A percentile compares a stretch with the other conserved stretches of the same genome.
phyloP scores from a whole-genome alignment of 37 sponge, comb jelly and placozoan species.

The Cladorhizidae sp. region DNA sequence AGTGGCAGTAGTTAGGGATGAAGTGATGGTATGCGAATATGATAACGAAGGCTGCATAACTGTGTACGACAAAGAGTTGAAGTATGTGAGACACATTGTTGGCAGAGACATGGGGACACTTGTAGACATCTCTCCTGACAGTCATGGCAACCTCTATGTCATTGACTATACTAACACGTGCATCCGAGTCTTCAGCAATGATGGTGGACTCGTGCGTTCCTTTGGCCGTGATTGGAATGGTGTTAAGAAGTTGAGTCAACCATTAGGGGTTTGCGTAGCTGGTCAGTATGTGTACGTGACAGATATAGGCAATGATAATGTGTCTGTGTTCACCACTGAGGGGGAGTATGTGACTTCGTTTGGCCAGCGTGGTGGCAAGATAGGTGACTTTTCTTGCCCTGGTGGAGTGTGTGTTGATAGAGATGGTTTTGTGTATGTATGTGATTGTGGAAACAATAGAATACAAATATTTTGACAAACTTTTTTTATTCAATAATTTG shows the following conservation, averaged over 20 bases:
- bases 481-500: neutral
- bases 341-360: conserved; percentile 24
- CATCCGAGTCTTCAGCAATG: conserved; percentile 7
- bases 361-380: neutral
- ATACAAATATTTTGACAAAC: conserved; percentile 5
- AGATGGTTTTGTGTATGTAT: neutral
- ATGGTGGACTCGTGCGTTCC: neutral
- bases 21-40: conserved; percentile 31
- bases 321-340: conserved; percentile 14
- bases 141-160: neutral
- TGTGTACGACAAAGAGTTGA: conserved; percentile 5
- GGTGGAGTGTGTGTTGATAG: neutral
- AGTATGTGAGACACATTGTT: conserved; percentile 6
- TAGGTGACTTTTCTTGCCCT: neutral
- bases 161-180: neutral
- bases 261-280: conserved; percentile 2
- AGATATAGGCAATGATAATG: neutral
- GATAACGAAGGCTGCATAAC: neutral
- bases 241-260: neutral
- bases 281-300: conserved; percentile 17
- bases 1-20: conserved; percentile 7
- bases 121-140: neutral
- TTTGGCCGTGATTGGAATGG: conserved; percentile 9
- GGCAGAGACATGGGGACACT: neutral
- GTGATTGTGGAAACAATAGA: conserved; percentile 12